These are phyloP conservation scores for Neosalanx taihuensis DNA, from an alignment of 2,797 vertebrate species.

Conservation along the genomic window DNA sequence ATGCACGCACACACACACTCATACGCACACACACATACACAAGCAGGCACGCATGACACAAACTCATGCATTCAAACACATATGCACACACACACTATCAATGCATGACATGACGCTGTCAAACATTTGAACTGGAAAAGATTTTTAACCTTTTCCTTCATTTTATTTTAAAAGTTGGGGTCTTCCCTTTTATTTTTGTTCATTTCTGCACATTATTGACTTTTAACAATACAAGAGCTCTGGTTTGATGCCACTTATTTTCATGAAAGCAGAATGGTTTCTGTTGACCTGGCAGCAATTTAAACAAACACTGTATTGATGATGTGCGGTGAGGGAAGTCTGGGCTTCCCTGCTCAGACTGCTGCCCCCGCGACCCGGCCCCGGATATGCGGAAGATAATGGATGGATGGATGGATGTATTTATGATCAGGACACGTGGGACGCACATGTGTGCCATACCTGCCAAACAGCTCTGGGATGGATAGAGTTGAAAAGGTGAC, in stretches of 20 bases:
- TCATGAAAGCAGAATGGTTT: no score
- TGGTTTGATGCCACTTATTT: not conserved
- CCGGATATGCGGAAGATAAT: no score
- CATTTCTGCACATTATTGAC: not conserved
- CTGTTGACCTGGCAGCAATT: no score
- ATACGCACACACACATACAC: not conserved
- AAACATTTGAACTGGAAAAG: not conserved
- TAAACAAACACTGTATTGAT: no score
- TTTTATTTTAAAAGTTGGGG: not conserved
- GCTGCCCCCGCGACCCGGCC: no score
- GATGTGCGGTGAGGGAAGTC: no score
- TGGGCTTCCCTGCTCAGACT: no score
- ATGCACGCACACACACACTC: slow-evolving; percentile 11
- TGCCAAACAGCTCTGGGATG: slow-evolving; percentile 51
- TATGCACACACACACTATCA: slow-evolving; percentile 13
- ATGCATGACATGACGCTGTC: not conserved
- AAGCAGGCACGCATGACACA: slow-evolving; percentile 7
- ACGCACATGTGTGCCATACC: slow-evolving; percentile 39
- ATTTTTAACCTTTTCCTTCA: not conserved
- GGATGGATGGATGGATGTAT: no score
- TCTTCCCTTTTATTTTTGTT: not conserved
- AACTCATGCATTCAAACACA: slow-evolving; percentile 16
- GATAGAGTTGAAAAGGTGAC: slow-evolving; percentile 75
- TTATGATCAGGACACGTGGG: no score
- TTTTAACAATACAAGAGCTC: not conserved